Percentiles rank a stretch among this genome's conserved stretches.
These are phyloP conservation scores for Pollimyrus isidori DNA, from an alignment of 2,113 vertebrate species.

Conservation along the genomic window DNA sequence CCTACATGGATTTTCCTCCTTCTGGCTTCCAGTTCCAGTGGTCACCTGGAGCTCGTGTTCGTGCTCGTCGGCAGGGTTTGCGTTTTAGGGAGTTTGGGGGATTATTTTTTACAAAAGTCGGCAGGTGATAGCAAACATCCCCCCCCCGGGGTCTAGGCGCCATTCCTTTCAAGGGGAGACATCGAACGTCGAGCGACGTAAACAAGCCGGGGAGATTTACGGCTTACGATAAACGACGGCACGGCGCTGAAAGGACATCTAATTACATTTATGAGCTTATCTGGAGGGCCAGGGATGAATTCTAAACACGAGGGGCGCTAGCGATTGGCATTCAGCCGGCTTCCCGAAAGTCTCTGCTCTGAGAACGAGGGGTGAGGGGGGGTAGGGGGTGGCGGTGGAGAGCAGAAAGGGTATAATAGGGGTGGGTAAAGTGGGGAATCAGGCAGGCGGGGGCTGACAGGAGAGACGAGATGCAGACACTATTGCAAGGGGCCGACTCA, in stretches of 20 bases:
- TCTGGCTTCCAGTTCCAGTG: not conserved
- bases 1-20: not conserved
- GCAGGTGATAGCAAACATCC: not conserved
- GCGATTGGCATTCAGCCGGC: slow-evolving; percentile 32
- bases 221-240: slow-evolving; percentile 26
- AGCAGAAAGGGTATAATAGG: not conserved
- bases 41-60: not conserved
- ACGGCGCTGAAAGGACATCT: slow-evolving; percentile 18
- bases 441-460: not conserved
- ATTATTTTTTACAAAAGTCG: not conserved
- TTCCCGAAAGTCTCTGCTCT: not conserved
- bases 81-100: not conserved
- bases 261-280: slow-evolving; percentile 37
- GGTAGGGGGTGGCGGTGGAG: not conserved
- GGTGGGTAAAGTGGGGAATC: not conserved
- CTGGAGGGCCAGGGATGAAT: slow-evolving; percentile 27
- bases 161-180: not conserved
- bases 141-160: not conserved
- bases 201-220: slow-evolving; percentile 7
- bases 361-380: not conserved
- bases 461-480: not conserved
- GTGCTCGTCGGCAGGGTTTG: not conserved
- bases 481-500: not conserved
- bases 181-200: not conserved
- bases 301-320: slow-evolving; percentile 17